phyloP scores from a whole-genome alignment of 1,140 invertebrate genomes.

The Drosophila mauritiana region DNA sequence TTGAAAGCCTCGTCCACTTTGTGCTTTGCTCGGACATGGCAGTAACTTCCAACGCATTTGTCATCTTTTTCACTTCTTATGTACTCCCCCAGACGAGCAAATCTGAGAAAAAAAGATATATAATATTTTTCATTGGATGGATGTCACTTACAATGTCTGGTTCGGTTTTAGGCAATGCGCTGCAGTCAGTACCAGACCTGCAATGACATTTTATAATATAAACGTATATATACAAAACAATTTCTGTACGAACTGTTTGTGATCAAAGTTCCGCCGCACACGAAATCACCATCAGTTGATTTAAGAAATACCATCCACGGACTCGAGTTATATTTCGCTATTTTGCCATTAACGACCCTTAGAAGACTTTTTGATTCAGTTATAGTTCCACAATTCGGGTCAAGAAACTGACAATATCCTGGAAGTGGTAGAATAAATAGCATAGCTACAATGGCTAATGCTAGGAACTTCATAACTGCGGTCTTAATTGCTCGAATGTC shows the following conservation, averaged over 20 bases:
- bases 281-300: not conserved
- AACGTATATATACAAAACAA: too few species aligned
- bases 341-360: not conserved
- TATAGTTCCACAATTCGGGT: not conserved
- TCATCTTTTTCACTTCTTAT: not conserved
- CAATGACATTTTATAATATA: not conserved
- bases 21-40: not conserved
- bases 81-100: slow-evolving; percentile 15
- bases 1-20: not conserved
- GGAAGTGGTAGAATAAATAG: not conserved
- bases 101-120: not conserved
- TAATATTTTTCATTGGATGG: not conserved
- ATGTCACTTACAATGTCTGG: not conserved
- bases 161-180: slow-evolving; percentile 9
- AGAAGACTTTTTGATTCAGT: not conserved
- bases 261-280: slow-evolving; percentile 6
- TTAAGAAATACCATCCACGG: slow-evolving; percentile 1
- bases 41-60: not conserved
- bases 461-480: not conserved
- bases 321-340: not conserved
- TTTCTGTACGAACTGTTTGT: slow-evolving; percentile 1
- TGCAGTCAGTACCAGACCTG: slow-evolving; percentile 11
- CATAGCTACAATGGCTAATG: not conserved
- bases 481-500: not conserved
- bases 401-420: not conserved